Percentiles rank a stretch among this genome's conserved stretches.
These are phyloP conservation scores for Leptinotarsa defecta DNA, from an alignment of 1,140 invertebrate species.

Conservation along the genomic window DNA sequence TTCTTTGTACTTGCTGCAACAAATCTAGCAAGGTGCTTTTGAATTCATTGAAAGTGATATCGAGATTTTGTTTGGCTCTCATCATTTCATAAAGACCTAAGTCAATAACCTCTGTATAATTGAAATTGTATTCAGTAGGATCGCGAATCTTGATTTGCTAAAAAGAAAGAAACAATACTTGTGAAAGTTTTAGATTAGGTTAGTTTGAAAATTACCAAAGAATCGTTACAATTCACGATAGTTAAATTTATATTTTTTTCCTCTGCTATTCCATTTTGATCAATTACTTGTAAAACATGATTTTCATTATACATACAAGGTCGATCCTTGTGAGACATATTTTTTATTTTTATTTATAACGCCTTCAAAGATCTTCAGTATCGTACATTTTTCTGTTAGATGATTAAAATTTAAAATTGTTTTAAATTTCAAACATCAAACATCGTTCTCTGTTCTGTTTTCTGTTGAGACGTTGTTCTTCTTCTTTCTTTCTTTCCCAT, in stretches of 20 bases:
- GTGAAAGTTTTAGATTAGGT: conserved; percentile 5
- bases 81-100: conserved; percentile 36
- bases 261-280: conserved; percentile 21
- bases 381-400: neutral
- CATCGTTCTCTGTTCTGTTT: no score
- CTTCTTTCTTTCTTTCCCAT: no score
- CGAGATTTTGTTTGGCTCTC: conserved; percentile 33
- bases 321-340: neutral
- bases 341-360: neutral
- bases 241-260: conserved; percentile 34
- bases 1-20: conserved; percentile 36
- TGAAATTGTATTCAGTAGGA: conserved; percentile 34
- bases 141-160: conserved; percentile 41
- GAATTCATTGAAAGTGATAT: conserved; percentile 40
- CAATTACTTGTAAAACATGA: conserved; percentile 29
- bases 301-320: conserved; percentile 32
- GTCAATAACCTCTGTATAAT: conserved; percentile 36
- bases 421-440: neutral
- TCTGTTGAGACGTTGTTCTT: no score
- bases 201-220: conserved; percentile 31
- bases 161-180: conserved; percentile 21
- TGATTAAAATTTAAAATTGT: neutral
- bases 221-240: conserved; percentile 31
- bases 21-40: conserved; percentile 39
- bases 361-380: no score